A percentile compares a stretch with the other conserved stretches of the same genome.
Evolutionary conservation across 2,888 invertebrate species (phyloP).

Genomic region (Chrysolina haemoptera): DNA sequence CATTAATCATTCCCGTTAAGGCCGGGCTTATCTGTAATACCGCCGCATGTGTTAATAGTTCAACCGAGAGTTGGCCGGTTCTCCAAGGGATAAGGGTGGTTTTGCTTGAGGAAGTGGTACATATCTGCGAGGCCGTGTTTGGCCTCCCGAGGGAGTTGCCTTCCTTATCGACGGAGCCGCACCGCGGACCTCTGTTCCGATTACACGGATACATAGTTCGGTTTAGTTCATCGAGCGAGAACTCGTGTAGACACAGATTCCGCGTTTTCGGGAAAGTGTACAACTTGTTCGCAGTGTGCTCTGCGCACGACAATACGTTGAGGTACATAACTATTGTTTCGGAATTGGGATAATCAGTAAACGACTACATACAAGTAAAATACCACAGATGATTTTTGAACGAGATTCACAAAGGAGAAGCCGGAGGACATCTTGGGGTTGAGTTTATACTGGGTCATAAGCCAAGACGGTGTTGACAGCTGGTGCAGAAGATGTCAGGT

Average conservation of each 20-base stretch:
- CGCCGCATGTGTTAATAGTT: constrained; percentile 66
- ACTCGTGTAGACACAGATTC: constrained; percentile 67
- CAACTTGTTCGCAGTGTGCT: constrained; percentile 48
- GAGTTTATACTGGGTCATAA: no score
- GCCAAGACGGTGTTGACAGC: no score
- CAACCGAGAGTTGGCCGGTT: constrained; percentile 59
- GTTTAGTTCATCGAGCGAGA: constrained; percentile 65
- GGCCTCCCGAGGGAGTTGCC: constrained; percentile 64
- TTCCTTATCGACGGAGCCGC: constrained; percentile 67
- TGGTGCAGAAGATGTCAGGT: no score
- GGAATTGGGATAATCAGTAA: no score
- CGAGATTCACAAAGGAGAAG: no score
- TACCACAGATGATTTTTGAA: no score
- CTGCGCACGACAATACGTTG: not conserved
- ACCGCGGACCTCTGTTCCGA: constrained; percentile 67
- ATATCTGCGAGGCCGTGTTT: constrained; percentile 67
- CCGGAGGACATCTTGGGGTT: no score
- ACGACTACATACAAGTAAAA: no score
- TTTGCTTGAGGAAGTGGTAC: constrained; percentile 68
- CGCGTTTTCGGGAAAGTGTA: constrained; percentile 58
- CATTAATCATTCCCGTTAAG: constrained; percentile 60
- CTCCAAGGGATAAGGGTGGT: constrained; percentile 62
- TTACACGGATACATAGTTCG: constrained; percentile 68
- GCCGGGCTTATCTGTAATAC: constrained; percentile 60
- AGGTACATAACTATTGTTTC: no score